These are phyloP conservation scores for Schizopygopsis malacanthus DNA, from an alignment of 2,797 vertebrate genomes.

Conservation along the genomic window DNA sequence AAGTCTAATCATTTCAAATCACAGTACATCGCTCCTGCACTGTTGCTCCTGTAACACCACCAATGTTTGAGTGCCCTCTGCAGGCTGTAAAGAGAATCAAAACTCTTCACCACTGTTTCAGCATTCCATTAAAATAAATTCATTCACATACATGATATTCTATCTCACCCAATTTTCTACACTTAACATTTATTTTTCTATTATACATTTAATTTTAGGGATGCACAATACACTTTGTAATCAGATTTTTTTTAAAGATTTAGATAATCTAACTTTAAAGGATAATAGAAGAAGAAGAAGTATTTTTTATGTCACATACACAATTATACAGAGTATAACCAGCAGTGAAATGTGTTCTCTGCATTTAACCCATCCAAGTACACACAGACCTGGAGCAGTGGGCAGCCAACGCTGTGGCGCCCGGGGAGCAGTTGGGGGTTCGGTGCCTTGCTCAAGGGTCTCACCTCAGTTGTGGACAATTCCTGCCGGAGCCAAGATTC, in stretches of 20 bases:
- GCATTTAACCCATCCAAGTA: no score
- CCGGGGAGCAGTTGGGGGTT: no score
- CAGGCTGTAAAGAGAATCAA: constrained; percentile 22
- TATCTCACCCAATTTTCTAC: not conserved
- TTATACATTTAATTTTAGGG: not conserved
- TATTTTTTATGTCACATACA: no score
- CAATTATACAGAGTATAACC: no score
- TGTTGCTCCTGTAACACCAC: not conserved
- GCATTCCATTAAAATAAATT: not conserved
- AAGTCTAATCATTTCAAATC: not conserved
- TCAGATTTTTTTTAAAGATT: not conserved
- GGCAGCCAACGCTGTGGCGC: no score
- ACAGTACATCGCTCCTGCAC: not conserved
- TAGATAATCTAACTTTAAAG: not conserved
- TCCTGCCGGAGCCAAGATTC: no score
- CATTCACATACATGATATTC: not conserved
- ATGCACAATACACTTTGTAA: not conserved
- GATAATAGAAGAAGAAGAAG: no score
- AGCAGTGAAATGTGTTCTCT: no score
- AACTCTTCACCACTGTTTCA: not conserved
- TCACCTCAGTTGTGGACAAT: no score
- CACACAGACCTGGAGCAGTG: no score
- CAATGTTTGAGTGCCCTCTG: constrained; percentile 55
- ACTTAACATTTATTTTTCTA: not conserved
- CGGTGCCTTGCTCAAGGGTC: no score